A percentile compares a stretch with the other conserved stretches of the same genome.
Evolutionary conservation across 2,888 invertebrate genomes (phyloP).

Genomic region (Coronaproctus castanopsis): DNA sequence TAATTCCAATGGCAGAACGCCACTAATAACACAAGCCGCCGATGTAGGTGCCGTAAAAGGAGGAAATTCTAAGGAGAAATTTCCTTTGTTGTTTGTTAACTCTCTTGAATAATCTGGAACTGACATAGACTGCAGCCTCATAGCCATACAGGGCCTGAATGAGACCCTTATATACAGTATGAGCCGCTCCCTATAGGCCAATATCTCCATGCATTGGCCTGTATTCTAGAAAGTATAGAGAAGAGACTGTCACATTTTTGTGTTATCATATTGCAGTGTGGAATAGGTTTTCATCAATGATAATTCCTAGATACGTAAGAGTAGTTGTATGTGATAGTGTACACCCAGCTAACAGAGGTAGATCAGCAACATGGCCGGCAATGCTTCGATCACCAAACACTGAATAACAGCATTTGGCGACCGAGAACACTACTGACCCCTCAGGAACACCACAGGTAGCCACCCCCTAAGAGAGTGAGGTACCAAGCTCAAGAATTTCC

Average conservation of each 20-base stretch:
- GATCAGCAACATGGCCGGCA: neutral
- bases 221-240: neutral
- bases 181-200: neutral
- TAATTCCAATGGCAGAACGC: neutral
- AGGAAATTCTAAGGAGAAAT: neutral
- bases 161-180: neutral
- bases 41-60: neutral
- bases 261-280: neutral
- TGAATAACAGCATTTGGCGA: neutral
- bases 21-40: neutral
- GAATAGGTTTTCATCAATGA: neutral
- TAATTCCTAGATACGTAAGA: neutral
- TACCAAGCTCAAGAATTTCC: neutral
- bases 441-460: neutral
- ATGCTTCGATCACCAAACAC: neutral
- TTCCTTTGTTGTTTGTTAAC: neutral
- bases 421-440: neutral
- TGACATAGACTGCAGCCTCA: neutral
- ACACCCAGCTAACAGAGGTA: neutral
- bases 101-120: neutral
- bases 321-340: neutral
- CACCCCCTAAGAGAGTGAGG: neutral
- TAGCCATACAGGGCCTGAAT: neutral
- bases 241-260: neutral
- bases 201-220: neutral